Evolutionary conservation across 2,797 vertebrate genomes (phyloP).

Genomic region (Philypnodon macrostomus): DNA sequence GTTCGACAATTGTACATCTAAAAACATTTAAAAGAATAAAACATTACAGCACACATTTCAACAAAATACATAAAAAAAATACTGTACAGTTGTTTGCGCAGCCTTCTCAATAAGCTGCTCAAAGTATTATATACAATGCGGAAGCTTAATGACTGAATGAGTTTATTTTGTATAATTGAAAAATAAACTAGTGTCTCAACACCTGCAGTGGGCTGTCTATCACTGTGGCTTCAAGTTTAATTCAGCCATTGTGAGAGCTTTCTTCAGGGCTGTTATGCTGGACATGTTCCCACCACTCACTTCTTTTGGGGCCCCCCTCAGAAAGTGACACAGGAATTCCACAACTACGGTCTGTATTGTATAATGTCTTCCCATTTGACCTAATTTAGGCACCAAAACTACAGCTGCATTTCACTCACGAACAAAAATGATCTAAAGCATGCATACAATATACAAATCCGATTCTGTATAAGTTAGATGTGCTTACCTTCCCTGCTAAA

Average conservation of each 20-base stretch:
- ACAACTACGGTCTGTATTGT: constrained; percentile 16
- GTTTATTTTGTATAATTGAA: too few species aligned
- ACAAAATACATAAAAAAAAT: too few species aligned
- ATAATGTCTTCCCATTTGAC: background rate
- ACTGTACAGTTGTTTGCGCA: background rate
- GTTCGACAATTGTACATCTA: too few species aligned
- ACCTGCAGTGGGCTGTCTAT: constrained; percentile 23
- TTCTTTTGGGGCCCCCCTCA: constrained; percentile 32
- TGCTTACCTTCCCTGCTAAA: constrained; percentile 59
- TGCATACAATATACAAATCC: background rate
- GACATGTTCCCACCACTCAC: constrained; percentile 30
- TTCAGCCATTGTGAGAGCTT: constrained; percentile 44
- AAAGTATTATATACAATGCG: too few species aligned
- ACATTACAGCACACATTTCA: too few species aligned
- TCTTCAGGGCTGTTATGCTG: constrained; percentile 47
- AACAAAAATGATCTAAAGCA: background rate
- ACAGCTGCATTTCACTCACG: background rate
- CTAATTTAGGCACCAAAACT: background rate
- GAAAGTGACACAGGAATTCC: constrained; percentile 36
- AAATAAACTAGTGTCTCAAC: constrained; percentile 11
- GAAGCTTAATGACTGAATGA: too few species aligned
- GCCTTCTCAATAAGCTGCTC: background rate
- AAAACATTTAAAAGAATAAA: too few species aligned
- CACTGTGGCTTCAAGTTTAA: constrained; percentile 22
- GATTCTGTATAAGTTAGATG: constrained; percentile 1